Evolutionary conservation across 2,113 vertebrate species (phyloP).

Genomic region (Xenopus borealis): DNA sequence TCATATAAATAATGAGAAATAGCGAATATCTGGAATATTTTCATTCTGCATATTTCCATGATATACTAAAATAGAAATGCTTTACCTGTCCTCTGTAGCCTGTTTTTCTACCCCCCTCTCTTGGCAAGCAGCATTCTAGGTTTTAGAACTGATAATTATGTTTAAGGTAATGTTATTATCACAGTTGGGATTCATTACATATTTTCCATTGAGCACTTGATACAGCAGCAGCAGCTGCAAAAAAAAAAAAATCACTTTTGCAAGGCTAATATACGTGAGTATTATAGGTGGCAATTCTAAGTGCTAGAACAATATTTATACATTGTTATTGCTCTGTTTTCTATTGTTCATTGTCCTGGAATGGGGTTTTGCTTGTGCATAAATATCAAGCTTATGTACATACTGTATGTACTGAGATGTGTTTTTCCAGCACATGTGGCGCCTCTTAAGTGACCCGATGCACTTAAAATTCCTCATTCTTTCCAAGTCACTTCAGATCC

Average conservation of each 20-base stretch:
- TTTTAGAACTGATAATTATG: slow-evolving; percentile 8
- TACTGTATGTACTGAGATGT: neutral
- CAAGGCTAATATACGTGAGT: neutral
- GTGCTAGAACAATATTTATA: too few relatives aligned
- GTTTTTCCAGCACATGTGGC: slow-evolving; percentile 9
- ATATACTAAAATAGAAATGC: too few relatives aligned
- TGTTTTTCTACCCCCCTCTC: too few relatives aligned
- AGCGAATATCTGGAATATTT: too few relatives aligned
- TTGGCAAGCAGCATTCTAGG: too few relatives aligned
- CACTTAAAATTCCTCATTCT: slow-evolving; percentile 36
- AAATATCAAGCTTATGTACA: too few relatives aligned
- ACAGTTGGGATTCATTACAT: slow-evolving; percentile 36
- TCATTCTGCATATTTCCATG: too few relatives aligned
- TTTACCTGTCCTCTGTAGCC: too few relatives aligned
- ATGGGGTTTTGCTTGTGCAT: neutral
- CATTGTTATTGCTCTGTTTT: neutral
- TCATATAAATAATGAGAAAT: too few relatives aligned
- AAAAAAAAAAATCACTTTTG: slow-evolving; percentile 4
- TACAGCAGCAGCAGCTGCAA: neutral
- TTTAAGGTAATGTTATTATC: slow-evolving; percentile 18
- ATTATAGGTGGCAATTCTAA: neutral
- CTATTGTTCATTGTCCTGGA: neutral
- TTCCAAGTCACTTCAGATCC: slow-evolving; percentile 16
- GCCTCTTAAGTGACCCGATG: slow-evolving; percentile 6
- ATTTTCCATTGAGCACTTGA: slow-evolving; percentile 12